Evolutionary conservation across 2,113 vertebrate species (phyloP), one percentile per base, ranked within the genome.

Genomic region (Paracanthobrama guichenoti): DNA sequence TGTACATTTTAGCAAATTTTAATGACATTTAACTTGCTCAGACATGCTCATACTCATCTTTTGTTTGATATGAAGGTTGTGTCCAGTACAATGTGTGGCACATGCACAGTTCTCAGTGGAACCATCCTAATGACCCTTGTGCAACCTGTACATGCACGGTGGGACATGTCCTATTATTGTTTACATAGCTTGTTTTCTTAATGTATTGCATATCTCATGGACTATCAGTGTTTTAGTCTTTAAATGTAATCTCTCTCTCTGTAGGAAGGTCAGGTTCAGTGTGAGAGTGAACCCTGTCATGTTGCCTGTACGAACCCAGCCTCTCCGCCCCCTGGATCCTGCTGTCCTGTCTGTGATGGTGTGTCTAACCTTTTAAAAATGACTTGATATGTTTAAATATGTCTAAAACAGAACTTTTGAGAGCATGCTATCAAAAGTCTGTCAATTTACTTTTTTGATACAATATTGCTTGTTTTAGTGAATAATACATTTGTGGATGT

Each of bases 261-360:
- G 22, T 22, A 94, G 94, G 93, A 93, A 72, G 92, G 93, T 1
- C 50, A 59, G 3, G 89, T 93, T 73, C 84, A n/a, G 67, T 95
- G 94, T 85, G 87, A 90, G 73, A 90, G 62, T 69, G 90, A 93
- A 77, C 81, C 1, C 3, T 95, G 94, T 76, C 59, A 85, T 50
- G 84, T 86, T 2, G 76, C 73, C 6, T 95, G 94, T 89, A 82
- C 67, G 42, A 88, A 91, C 81, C 93, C 93, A 18, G 0, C 90
- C 31, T 67, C 90, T 81, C 89, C 93, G 46, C 77, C 78, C 6
- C 85, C 89, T 6, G 86, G 89, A 18, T 62, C 82, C 83, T 94
- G 93, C 87, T 94, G 94, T 84, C 92, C 93, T 9, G 87, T 92
- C 75, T 95, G 94, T 90, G 81, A 93, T 10, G 92, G 94, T 95